Base-by-base conservation (phyloP, 64 coral and sea anemone species). In the Montipora sp. region DNA sequence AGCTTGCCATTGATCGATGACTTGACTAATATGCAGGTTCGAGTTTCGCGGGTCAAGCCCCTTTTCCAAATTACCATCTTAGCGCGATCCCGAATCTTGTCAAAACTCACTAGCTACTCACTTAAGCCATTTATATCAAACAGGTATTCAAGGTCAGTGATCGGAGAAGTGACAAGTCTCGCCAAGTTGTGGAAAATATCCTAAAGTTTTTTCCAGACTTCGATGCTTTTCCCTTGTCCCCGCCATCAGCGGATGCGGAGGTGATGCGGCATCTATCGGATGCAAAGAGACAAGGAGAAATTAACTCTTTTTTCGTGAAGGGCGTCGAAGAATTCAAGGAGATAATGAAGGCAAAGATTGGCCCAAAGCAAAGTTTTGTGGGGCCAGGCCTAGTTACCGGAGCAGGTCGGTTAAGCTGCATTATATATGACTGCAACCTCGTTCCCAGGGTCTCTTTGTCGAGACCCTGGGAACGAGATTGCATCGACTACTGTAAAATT, bases 181-280 rank as follows among this genome's bases (percentile, higher is more conserved):
- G 48, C 78, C n/a, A 79, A 59, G 88, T 90, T 5, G 88, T 79
- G 3, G 75, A 90, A 20, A 90, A 77, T 53, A 90, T 90, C 18
- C 73, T 90, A 0, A 90, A 77, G 73, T 78, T 58, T 59, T 90
- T 90, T 48, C 88, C 88, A 18, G 75, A 77, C 57, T 90, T 90
- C 16, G 88, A 90, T 51, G 88, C 88, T 13, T 90, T 90, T 48
- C 45, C 59, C 13, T 75, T 90, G 15, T 79, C 57, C 43, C 75
- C 76, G 8, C 88, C 88, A 20, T 78, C 88, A 43, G 27, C 88
- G 14, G 75, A 90, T 49, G 53, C 88, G 14, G 57, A 78, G 21
- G 75, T 90, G 2, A 49, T 90, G 13, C 75, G 79, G 77, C 23
- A 90, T 51, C 58, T 90, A 79, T 61, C 55, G n/a, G 88, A 90